A percentile compares a stretch with the other conserved stretches of the same genome.
These are phyloP conservation scores for Elysia chlorotica DNA, from an alignment of 1,140 invertebrate species.

Conservation along the genomic window DNA sequence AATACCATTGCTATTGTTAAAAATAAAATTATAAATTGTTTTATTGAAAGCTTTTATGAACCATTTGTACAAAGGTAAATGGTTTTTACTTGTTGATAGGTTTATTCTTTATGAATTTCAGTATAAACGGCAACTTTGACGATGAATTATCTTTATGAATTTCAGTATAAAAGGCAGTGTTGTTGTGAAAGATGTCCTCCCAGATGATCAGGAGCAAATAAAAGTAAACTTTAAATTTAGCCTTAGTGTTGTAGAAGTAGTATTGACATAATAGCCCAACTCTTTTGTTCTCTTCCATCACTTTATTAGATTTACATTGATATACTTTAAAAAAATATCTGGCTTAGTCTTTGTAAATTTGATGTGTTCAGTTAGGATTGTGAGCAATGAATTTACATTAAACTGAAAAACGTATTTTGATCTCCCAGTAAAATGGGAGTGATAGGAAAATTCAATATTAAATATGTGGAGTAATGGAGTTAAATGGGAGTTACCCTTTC, in stretches of 20 bases:
- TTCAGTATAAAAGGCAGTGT: constrained; percentile 45
- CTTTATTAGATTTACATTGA: neutral
- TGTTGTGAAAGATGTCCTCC: constrained; percentile 58
- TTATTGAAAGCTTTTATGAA: neutral
- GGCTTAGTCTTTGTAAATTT: neutral
- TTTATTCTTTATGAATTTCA: neutral
- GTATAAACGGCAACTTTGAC: neutral
- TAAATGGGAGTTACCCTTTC: too few species aligned
- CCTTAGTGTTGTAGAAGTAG: neutral
- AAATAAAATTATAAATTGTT: neutral
- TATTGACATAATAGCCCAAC: neutral
- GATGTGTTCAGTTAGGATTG: neutral
- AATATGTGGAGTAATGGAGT: too few species aligned
- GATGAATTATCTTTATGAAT: neutral
- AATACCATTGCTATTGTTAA: neutral
- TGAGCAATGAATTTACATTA: neutral
- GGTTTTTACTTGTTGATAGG: neutral
- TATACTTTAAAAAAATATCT: neutral
- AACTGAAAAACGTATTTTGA: too few species aligned
- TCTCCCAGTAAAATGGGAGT: too few species aligned
- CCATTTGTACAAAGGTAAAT: neutral
- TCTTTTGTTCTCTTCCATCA: neutral
- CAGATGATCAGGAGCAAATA: constrained; percentile 59
- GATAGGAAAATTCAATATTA: too few species aligned
- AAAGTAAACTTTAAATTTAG: constrained; percentile 33